Evolutionary conservation across 2,113 vertebrate genomes (phyloP).

Genomic region (Neoarius graeffei): DNA sequence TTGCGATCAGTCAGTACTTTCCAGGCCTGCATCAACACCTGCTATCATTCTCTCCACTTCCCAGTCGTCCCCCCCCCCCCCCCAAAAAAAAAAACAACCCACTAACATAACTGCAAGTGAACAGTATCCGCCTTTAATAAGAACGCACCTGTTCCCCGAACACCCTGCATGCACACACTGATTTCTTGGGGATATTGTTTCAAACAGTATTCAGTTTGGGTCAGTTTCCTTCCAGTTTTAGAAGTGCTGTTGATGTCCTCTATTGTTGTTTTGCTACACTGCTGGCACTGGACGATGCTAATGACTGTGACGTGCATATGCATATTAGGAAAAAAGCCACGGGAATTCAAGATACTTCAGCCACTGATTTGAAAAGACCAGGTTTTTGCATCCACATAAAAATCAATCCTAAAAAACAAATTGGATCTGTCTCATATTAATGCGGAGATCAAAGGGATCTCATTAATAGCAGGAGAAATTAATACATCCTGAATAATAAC

Average conservation of each 20-base stretch:
- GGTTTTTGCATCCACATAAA: constrained; percentile 8
- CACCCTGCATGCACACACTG: neutral
- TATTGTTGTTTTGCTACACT: neutral
- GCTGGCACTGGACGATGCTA: neutral
- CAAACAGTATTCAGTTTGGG: neutral
- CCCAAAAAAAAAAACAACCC: neutral
- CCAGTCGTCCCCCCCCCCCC: neutral
- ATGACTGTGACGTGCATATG: neutral
- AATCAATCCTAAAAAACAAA: neutral
- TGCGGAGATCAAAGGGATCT: neutral
- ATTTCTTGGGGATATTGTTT: neutral
- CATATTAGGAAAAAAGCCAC: neutral
- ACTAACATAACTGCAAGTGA: neutral
- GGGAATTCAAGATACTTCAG: neutral
- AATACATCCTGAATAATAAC: constrained; percentile 2
- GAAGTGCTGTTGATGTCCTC: neutral
- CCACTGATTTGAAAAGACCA: neutral
- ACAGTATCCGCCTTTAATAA: neutral
- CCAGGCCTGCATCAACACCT: neutral
- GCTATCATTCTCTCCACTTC: neutral
- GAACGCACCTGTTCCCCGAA: neutral
- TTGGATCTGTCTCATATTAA: neutral
- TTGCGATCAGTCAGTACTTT: neutral
- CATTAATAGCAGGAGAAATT: neutral
- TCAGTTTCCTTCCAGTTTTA: neutral